Evolutionary conservation across 2,113 vertebrate genomes (phyloP).

Genomic region (Mionectes macconnelli): DNA sequence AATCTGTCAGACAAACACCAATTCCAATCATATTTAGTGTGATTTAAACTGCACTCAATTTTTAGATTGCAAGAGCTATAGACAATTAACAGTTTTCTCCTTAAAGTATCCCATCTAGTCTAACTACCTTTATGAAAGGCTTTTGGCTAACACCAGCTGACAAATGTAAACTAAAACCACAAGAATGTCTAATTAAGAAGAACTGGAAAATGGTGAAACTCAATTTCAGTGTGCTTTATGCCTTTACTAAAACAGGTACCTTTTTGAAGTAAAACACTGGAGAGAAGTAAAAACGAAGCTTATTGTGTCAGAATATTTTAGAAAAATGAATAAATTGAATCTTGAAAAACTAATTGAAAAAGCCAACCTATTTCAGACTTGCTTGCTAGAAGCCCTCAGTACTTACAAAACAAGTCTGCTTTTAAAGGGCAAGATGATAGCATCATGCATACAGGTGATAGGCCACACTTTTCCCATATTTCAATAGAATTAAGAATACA

Average conservation of each 20-base stretch:
- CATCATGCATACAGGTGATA: neutral
- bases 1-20: neutral
- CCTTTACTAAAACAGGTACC: neutral
- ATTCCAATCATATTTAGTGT: neutral
- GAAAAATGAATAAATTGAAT: neutral
- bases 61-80: neutral
- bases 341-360: neutral
- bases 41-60: neutral
- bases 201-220: rapidly evolving
- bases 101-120: neutral
- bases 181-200: neutral
- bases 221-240: neutral
- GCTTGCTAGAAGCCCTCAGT: neutral
- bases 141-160: neutral
- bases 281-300: neutral
- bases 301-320: neutral
- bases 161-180: neutral
- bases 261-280: neutral
- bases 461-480: neutral
- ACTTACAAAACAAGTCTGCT: neutral
- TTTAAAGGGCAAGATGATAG: neutral
- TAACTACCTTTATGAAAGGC: neutral
- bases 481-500: neutral
- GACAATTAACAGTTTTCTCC: neutral
- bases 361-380: neutral